Evolutionary conservation across 2,888 invertebrate species (phyloP).

Genomic region (Aleiodes testaceus): DNA sequence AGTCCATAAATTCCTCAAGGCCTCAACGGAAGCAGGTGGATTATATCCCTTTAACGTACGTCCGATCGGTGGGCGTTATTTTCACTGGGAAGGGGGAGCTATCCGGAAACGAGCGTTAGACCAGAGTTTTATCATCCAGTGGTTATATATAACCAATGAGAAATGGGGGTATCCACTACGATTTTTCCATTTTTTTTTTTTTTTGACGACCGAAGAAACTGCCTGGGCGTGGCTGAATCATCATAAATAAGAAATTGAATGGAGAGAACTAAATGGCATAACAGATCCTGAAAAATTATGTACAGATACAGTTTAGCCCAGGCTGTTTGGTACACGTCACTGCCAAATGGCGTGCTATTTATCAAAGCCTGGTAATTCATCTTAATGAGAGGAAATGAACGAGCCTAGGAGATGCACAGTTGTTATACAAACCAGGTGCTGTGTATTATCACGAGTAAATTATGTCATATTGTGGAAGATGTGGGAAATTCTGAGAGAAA

Average conservation of each 20-base stretch:
- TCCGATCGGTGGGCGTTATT: constrained; percentile 31
- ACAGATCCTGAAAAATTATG: constrained; percentile 3
- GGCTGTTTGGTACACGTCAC: constrained; percentile 50
- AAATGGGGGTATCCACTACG: constrained; percentile 5
- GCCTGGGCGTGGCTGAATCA: constrained; percentile 36
- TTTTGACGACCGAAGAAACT: constrained; percentile 16
- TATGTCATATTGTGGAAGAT: constrained; percentile 13
- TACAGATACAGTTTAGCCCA: not conserved
- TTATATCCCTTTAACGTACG: constrained; percentile 19
- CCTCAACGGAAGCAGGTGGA: constrained; percentile 22
- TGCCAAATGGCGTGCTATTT: constrained; percentile 60
- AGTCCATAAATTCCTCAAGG: constrained; percentile 28
- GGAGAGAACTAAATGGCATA: constrained; percentile 42
- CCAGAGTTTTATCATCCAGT: constrained; percentile 23
- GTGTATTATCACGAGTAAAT: constrained; percentile 8
- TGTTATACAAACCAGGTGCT: constrained; percentile 5
- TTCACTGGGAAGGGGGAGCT: not conserved
- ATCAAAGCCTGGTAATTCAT: constrained; percentile 61
- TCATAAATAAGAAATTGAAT: constrained; percentile 48
- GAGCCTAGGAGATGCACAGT: not conserved
- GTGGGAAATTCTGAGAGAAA: not conserved
- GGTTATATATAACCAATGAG: constrained; percentile 25
- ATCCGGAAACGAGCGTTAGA: constrained; percentile 18
- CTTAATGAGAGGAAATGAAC: constrained; percentile 60
- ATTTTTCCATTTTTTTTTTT: too few species aligned